phyloP scores from a whole-genome alignment of 2,888 invertebrate species.

The Tridacna crocea region DNA sequence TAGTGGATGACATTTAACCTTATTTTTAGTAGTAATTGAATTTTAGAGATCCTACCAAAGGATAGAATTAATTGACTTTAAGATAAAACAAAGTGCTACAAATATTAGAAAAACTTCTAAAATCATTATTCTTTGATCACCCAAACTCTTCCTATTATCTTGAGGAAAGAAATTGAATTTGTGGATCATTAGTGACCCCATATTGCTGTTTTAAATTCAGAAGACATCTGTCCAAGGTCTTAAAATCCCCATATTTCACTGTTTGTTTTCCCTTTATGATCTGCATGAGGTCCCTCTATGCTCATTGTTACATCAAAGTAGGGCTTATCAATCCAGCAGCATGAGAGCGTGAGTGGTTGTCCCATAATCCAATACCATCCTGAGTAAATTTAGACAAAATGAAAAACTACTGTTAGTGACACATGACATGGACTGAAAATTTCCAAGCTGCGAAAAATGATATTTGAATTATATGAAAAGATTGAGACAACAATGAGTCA shows the following conservation, averaged over 20 bases:
- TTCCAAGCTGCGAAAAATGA: background rate
- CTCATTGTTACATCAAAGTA: slow-evolving; percentile 51
- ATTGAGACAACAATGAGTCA: background rate
- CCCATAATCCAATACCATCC: background rate
- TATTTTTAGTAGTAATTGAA: too few relatives aligned
- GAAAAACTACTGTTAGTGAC: background rate
- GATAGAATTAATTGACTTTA: too few relatives aligned
- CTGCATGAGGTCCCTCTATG: slow-evolving; percentile 30
- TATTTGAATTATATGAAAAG: background rate
- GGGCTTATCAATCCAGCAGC: background rate
- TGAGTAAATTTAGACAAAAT: too few relatives aligned
- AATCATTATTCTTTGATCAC: slow-evolving; percentile 11
- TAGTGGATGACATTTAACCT: too few relatives aligned
- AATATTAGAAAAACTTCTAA: background rate
- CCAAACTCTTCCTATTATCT: slow-evolving; percentile 16
- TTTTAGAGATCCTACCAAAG: too few relatives aligned
- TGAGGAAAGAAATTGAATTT: slow-evolving; percentile 19
- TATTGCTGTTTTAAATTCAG: slow-evolving; percentile 21
- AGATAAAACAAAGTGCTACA: background rate
- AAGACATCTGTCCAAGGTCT: slow-evolving; percentile 33
- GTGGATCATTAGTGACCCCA: slow-evolving; percentile 19
- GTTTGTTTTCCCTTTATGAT: slow-evolving; percentile 28
- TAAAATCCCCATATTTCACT: slow-evolving; percentile 28
- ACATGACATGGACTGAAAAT: background rate
- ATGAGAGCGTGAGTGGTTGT: background rate